Evolutionary conservation across 2,888 invertebrate genomes (phyloP).

Genomic region (Molorchus minor): DNA sequence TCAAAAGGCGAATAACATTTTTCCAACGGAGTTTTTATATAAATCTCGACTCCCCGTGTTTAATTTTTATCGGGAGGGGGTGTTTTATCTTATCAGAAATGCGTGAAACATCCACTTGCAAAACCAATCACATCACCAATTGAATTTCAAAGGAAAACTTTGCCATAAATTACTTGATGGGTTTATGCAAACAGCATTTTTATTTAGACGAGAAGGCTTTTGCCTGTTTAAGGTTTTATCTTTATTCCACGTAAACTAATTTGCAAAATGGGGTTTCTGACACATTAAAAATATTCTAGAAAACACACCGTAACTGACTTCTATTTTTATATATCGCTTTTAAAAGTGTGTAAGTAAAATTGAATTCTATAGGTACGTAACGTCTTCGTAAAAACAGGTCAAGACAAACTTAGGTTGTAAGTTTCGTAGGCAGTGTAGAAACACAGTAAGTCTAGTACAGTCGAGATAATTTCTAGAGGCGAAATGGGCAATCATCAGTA

Average conservation of each 20-base stretch:
- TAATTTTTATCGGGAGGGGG: constrained; percentile 22
- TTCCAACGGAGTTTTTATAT: constrained; percentile 22
- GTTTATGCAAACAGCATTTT: constrained; percentile 40
- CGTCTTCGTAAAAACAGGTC: no score
- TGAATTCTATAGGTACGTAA: no score
- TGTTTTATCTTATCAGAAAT: constrained; percentile 35
- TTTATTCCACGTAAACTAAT: constrained; percentile 32
- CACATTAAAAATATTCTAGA: no score
- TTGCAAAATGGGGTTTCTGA: constrained; percentile 18
- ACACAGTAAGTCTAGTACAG: no score
- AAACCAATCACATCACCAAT: constrained; percentile 43
- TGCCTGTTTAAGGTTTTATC: constrained; percentile 30
- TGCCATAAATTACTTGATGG: constrained; percentile 44
- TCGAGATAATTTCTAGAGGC: no score
- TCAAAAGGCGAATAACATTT: constrained; percentile 13
- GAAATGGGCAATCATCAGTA: no score
- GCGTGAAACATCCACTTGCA: constrained; percentile 38
- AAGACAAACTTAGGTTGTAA: no score
- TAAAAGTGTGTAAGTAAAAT: no score
- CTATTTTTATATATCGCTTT: no score
- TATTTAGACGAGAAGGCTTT: constrained; percentile 28
- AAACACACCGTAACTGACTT: no score
- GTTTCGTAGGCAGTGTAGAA: no score
- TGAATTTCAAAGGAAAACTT: constrained; percentile 50
- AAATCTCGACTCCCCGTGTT: constrained; percentile 14